Evolutionary conservation across 2,888 invertebrate species (phyloP), one percentile per base, ranked within the genome.

Genomic region (Cephus nigrinus): DNA sequence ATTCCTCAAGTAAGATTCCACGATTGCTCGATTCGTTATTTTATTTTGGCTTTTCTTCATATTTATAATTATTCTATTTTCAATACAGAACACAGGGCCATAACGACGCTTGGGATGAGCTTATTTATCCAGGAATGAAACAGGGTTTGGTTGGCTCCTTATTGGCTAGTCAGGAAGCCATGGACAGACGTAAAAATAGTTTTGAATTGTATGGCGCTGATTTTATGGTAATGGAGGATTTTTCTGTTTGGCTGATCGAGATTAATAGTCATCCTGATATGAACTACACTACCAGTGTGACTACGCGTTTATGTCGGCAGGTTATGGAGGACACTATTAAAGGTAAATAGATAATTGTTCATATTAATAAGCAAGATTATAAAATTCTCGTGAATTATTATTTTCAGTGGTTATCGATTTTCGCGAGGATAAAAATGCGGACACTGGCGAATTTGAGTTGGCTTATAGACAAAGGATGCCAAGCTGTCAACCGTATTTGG

Each of bases 161-260:
- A 93, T 92, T 98, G 78, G 96, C 97, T 0, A 96, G 97, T 80
- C 98, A 98, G 88, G 96, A 97, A 75, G 94, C 95, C 12, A 96
- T 97, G 96, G 96, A 96, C 87, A 93, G 96, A 69, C 92, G 95
- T 75, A 93, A 94, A 86, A 97, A 97, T 85, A 97, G 97, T 76
- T 98, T 98, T 92, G 98, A 98, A 92, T 92, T 98, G 33, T 98
- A 98, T 86, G 98, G 98, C 30, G 98, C 98, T 0, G 98, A 98
- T 92, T 98, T 98, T 89, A 97, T 98, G 96, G 92, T 98, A 79
- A 96, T 96, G 73, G 96, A 97, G 78, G 96, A 96, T 86, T 96
- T 95, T 85, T 95, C 95, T 40, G 98, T 98, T 0, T 98, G 98
- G 98, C 93, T 98, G 3, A 96, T 98, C 83, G 98, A 98, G 92